Conservation (phyloP, 2,797 vertebrate genomes). For the Oreonectes daqikongensis region DNA sequence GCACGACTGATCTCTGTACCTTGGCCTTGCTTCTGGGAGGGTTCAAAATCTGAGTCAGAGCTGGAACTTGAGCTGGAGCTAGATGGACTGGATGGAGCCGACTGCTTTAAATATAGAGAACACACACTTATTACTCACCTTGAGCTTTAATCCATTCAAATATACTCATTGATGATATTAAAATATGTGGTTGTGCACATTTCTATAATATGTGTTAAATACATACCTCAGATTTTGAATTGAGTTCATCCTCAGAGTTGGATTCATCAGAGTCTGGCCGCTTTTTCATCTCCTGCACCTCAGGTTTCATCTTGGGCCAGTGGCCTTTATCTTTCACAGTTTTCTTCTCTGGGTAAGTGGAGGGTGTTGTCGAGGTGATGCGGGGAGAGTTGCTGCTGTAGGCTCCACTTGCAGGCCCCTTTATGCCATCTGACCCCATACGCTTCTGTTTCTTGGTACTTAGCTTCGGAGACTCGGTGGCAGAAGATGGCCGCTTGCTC, state of each 20-base stretch:
- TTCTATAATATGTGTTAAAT: background rate
- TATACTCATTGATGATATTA: background rate
- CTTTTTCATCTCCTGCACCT: slow-evolving; percentile 84
- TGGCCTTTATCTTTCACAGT: slow-evolving; percentile 87
- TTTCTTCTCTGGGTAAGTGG: slow-evolving; percentile 85
- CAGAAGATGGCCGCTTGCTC: slow-evolving; percentile 84
- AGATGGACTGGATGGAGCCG: slow-evolving; percentile 88
- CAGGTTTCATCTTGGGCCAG: slow-evolving; percentile 83
- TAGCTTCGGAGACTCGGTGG: slow-evolving; percentile 89
- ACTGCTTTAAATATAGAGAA: slow-evolving; percentile 74
- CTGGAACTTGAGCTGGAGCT: slow-evolving; percentile 94
- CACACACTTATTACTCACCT: background rate
- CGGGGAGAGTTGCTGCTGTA: slow-evolving; percentile 84
- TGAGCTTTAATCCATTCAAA: background rate
- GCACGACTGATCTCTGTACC: slow-evolving; percentile 70
- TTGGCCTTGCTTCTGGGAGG: slow-evolving; percentile 94
- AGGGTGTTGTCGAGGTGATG: slow-evolving; percentile 70
- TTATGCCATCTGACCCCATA: slow-evolving; percentile 85
- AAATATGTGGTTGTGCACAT: background rate
- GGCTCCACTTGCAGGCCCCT: slow-evolving; percentile 64
- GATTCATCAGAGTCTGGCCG: slow-evolving; percentile 88
- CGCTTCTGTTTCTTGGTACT: slow-evolving; percentile 94
- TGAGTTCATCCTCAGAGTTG: slow-evolving; percentile 92
- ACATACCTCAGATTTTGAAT: slow-evolving; percentile 91
- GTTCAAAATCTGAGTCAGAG: slow-evolving; percentile 95